Base-by-base conservation (phyloP, 2,113 vertebrate species). In the Halichoerus grypus region DNA sequence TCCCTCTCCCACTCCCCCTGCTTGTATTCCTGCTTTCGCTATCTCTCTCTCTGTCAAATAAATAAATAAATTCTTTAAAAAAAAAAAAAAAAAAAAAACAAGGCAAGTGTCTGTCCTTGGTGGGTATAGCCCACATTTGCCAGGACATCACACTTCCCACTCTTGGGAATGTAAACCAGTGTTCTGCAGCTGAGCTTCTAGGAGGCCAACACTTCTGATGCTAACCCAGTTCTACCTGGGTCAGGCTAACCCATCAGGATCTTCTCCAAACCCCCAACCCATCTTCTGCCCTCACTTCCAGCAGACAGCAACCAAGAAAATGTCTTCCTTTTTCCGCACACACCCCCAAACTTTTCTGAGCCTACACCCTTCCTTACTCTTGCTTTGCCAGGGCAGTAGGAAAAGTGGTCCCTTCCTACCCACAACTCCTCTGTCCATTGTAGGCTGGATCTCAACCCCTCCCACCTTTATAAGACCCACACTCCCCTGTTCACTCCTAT, bases 111-210 rank as follows among this genome's bases (percentile, higher is more conserved):
- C 24, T 61, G 55, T 36, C 28, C 24, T 15, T 16, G 51, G 13
- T 57, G 65, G 7, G 11, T 0, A 0, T 0, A 4, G 26, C 7
- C 14, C 83, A 22, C 87, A 13, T 11, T 26, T 4, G 3, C 13
- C 7, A 7, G 15, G 33, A 1, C 9, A 4, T 11, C 46, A 1
- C 28, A 11, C 6, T 11, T 19, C 39, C n/a, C 55, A 24, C 13
- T 15, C 28, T 33, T 51, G 18, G 26, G 69, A 61, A 84, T 0
- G 2, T 26, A 6, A 76, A 10, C 31, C 26, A 2, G 49, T 0
- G 7, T 22, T 59, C 42, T 4, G 2, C 6, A 49, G 7, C 10
- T 9, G 36, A 57, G 31, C 24, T 22, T 16, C 63, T 8, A 2
- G 4, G 36, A 61, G 22, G 46, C 31, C 42, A 42, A n/a, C 51